These are phyloP conservation scores for Ceratoteleas bidentatus DNA, from an alignment of 1,140 invertebrate genomes.

Conservation along the genomic window DNA sequence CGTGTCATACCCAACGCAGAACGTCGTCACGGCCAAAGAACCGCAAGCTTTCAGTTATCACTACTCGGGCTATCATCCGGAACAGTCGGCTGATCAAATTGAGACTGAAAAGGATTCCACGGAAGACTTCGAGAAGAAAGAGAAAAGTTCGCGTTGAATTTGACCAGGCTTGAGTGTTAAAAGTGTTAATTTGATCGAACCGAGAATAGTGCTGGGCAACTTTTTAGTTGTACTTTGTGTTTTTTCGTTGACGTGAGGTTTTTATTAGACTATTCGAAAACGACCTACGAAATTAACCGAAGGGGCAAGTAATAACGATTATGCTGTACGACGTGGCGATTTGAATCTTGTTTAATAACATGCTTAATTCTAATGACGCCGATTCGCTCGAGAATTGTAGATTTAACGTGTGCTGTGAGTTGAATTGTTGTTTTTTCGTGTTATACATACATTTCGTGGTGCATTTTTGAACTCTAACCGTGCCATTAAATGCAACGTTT, in stretches of 20 bases:
- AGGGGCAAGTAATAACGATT: neutral
- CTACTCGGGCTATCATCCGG: slow-evolving; percentile 71
- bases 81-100: slow-evolving; percentile 63
- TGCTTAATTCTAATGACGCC: neutral
- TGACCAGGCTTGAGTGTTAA: neutral
- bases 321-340: neutral
- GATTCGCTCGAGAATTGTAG: neutral
- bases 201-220: neutral
- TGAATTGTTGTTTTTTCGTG: neutral
- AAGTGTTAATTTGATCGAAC: slow-evolving; percentile 2
- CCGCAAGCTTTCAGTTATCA: slow-evolving; percentile 70
- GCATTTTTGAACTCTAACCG: neutral
- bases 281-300: neutral
- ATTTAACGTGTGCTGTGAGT: neutral
- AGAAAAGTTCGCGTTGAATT: slow-evolving; percentile 39
- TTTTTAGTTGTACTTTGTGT: neutral
- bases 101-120: slow-evolving; percentile 60
- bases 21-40: slow-evolving; percentile 65
- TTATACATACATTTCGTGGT: neutral
- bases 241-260: neutral
- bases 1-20: slow-evolving; percentile 66
- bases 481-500: neutral
- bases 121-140: slow-evolving; percentile 40
- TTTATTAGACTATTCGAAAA: neutral
- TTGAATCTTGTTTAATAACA: neutral